Conservation (phyloP, 2,797 vertebrate species). For the Aselliscus stoliczkanus region DNA sequence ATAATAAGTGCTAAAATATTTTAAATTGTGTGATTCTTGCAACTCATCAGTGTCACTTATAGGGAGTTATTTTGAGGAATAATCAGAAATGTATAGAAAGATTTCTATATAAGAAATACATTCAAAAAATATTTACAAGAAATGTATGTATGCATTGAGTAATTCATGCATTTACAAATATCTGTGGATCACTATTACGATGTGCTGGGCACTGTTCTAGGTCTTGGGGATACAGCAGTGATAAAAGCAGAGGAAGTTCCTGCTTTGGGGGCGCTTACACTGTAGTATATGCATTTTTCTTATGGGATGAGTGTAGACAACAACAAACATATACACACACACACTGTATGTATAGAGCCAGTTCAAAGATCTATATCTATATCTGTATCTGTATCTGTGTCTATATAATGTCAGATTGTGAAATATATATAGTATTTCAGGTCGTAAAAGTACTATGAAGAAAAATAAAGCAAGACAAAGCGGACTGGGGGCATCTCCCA, state of each 20-base stretch:
- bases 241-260: not conserved
- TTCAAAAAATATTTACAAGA: not conserved
- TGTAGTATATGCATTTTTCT: not conserved
- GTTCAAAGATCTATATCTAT: not conserved
- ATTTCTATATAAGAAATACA: not conserved
- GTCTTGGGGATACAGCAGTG: not conserved
- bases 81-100: not conserved
- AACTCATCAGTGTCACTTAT: not conserved
- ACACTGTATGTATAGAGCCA: not conserved
- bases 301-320: not conserved
- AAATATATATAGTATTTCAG: no score
- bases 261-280: not conserved
- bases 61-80: not conserved
- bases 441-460: not conserved
- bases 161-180: not conserved
- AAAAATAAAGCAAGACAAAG: not conserved
- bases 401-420: not conserved
- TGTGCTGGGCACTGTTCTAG: not conserved
- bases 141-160: not conserved
- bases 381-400: not conserved
- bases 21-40: not conserved
- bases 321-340: not conserved
- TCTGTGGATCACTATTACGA: not conserved
- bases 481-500: not conserved
- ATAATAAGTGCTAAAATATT: not conserved